These are phyloP conservation scores for Xiphophorus hellerii DNA, from an alignment of 2,113 vertebrate genomes.

Conservation along the genomic window DNA sequence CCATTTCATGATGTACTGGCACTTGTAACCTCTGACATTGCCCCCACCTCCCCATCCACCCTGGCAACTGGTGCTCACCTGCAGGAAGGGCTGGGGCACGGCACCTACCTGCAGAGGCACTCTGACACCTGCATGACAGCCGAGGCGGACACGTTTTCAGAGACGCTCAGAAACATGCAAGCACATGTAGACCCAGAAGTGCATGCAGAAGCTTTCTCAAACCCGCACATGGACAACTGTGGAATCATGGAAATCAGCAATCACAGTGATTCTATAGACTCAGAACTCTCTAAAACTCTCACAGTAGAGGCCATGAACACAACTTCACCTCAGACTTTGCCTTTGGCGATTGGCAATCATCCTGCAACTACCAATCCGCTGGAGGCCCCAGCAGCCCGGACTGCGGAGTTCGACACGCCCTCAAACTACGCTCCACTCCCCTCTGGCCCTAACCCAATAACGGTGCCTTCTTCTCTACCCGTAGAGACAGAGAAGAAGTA, in stretches of 20 bases:
- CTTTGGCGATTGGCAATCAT: constrained; percentile 65
- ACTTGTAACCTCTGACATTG: constrained; percentile 87
- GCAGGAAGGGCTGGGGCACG: constrained; percentile 82
- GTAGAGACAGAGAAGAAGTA: constrained; percentile 87
- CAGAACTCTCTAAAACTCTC: constrained; percentile 56
- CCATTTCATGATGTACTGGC: constrained; percentile 77
- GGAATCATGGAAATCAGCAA: constrained; percentile 62
- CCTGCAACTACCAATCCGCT: constrained; percentile 60
- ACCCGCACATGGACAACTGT: constrained; percentile 51
- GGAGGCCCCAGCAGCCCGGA: constrained; percentile 55
- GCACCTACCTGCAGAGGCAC: constrained; percentile 62
- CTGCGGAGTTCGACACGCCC: constrained; percentile 55
- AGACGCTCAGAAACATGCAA: constrained; percentile 70
- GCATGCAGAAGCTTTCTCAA: constrained; percentile 45
- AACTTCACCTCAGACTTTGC: constrained; percentile 62
- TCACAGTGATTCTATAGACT: constrained; percentile 45
- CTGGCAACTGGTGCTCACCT: constrained; percentile 92
- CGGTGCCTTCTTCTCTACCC: constrained; percentile 54
- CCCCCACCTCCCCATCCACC: constrained; percentile 86
- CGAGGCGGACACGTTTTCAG: constrained; percentile 49
- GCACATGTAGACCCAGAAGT: constrained; percentile 67
- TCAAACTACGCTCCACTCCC: constrained; percentile 59
- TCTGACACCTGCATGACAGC: constrained; percentile 50
- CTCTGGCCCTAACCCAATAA: constrained; percentile 45
- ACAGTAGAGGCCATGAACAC: constrained; percentile 64